These are phyloP conservation scores for Aptenodytes forsteri DNA, from an alignment of 2,113 vertebrate genomes.

Conservation along the genomic window DNA sequence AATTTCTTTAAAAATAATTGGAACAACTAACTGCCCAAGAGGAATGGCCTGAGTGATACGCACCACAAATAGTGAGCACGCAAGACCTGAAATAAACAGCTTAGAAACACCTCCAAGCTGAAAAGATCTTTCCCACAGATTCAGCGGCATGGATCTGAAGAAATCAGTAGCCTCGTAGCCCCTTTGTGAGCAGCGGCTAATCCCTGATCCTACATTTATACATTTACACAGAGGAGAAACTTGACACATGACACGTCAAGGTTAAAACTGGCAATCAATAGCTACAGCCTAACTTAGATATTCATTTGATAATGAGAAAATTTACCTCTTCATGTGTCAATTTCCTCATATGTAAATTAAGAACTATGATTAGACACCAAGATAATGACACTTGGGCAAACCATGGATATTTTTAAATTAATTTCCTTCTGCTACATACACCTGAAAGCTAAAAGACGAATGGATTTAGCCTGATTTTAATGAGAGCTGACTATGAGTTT, in stretches of 20 bases:
- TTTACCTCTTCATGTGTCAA: slow-evolving; percentile 28
- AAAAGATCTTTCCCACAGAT: background rate
- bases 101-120: background rate
- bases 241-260: background rate
- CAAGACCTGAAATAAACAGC: background rate
- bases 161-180: background rate
- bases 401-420: slow-evolving; percentile 18
- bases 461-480: background rate
- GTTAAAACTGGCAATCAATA: slow-evolving; percentile 41
- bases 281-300: background rate
- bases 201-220: background rate
- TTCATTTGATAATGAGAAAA: slow-evolving; percentile 47
- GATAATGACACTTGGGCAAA: slow-evolving; percentile 52
- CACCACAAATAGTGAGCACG: background rate
- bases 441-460: slow-evolving; percentile 5
- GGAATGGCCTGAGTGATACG: background rate
- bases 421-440: slow-evolving; percentile 7
- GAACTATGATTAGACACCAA: slow-evolving; percentile 38
- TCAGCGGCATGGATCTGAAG: fast-evolving
- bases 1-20: slow-evolving; percentile 34
- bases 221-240: background rate
- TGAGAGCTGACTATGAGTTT: background rate
- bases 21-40: background rate
- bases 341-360: slow-evolving; percentile 61
- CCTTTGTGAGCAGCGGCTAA: background rate